These are phyloP conservation scores for Mastomys coucha DNA, from an alignment of 2,113 vertebrate species.

Conservation along the genomic window DNA sequence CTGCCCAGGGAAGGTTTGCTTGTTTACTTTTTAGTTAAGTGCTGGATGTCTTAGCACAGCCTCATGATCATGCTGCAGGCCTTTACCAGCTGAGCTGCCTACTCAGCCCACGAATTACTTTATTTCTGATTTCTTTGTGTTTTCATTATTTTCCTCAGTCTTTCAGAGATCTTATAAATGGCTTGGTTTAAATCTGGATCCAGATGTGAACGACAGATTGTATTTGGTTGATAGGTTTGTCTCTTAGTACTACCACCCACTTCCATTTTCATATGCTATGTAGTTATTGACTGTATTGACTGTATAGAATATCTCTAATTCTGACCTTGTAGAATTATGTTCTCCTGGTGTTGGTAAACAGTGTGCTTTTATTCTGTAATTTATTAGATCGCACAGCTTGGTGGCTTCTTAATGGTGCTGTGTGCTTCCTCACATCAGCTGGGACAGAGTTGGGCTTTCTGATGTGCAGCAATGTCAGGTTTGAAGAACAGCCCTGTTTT, in stretches of 20 bases:
- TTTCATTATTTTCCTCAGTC: conserved; percentile 12
- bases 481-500: background rate
- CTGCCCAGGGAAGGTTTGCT: background rate
- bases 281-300: too few relatives aligned
- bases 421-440: background rate
- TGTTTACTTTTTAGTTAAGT: background rate
- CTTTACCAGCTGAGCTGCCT: background rate
- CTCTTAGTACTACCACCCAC: background rate
- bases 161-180: background rate
- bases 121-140: background rate
- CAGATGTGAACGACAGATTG: background rate
- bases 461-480: background rate
- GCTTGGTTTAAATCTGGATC: conserved; percentile 27
- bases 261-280: background rate
- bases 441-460: background rate
- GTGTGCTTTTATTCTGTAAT: background rate
- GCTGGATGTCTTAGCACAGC: background rate
- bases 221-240: background rate
- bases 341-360: background rate
- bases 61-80: background rate
- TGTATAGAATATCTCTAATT: conserved; percentile 35
- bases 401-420: background rate
- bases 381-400: background rate
- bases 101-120: background rate
- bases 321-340: background rate